Evolutionary conservation across 2,888 invertebrate species (phyloP).

Genomic region (Parnassius smintheus): DNA sequence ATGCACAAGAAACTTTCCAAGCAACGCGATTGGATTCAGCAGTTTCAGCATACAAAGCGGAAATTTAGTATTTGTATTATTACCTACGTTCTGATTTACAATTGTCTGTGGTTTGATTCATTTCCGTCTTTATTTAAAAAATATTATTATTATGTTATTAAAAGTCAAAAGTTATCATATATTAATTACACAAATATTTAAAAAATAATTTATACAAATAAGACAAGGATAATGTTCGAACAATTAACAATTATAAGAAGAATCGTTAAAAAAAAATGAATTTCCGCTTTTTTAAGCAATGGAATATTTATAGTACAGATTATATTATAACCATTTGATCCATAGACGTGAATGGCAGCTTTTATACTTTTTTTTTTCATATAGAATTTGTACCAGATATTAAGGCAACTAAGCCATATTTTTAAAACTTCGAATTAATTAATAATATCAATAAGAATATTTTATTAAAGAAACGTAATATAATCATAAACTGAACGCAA

Average conservation of each 20-base stretch:
- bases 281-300: background rate
- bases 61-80: slow-evolving; percentile 2
- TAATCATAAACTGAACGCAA: too few relatives aligned
- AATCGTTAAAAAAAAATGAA: background rate
- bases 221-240: background rate
- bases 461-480: too few relatives aligned
- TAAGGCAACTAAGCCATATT: too few relatives aligned
- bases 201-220: background rate
- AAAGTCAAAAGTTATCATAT: background rate
- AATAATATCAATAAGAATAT: too few relatives aligned
- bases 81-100: slow-evolving; percentile 14
- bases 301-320: slow-evolving; percentile 7
- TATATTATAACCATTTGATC: slow-evolving; percentile 2
- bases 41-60: slow-evolving; percentile 24
- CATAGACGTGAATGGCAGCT: too few relatives aligned
- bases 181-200: background rate
- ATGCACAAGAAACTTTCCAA: slow-evolving; percentile 16
- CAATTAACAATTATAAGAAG: background rate
- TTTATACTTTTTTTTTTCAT: too few relatives aligned
- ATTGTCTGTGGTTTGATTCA: slow-evolving; percentile 24
- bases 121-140: slow-evolving; percentile 8
- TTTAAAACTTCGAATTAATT: too few relatives aligned
- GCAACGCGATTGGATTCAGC: slow-evolving; percentile 4
- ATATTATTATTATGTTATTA: background rate
- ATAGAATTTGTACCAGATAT: too few relatives aligned